Evolutionary conservation across 2,888 invertebrate species (phyloP), one percentile per base, ranked within the genome.

Genomic region (Acrobasis suavella): DNA sequence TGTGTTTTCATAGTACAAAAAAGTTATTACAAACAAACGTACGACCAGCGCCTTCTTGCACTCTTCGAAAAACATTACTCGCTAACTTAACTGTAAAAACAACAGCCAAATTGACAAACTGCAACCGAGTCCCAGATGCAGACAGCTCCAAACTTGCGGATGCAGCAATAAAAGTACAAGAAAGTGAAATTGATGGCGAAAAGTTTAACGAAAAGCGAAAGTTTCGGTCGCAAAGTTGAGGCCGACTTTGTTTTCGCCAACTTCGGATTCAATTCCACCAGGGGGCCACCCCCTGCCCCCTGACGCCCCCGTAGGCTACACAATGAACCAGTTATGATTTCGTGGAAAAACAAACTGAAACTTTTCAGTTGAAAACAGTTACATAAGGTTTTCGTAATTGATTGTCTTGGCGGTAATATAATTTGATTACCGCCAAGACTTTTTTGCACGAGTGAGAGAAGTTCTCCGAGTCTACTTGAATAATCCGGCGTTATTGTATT

Each of bases 191-290:
- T 69, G 73, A 78, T 75, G 84, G 88, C 64, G 89, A 90, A 85
- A 90, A 82, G 88, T 91, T 83, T 71, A 76, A 67, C 71, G 77
- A 79, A 89, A 85, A 91, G 89, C 76, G 88, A 91, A 82, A 91
- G 87, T 84, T 73, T 69, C 72, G 78, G 77, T 82, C 75, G 83
- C 77, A 78, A 86, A 90, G 86, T 91, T 90, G 80, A 72, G 75
- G 70, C 74, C 67, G 83, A 88, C 86, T 87, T 89, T 91, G 91
- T 91, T 91, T 83, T 82, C 84, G 75, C 76, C 77, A 88, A 91
- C 85, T 90, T 89, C 80, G 79, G 78, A 86, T 87, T 85, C 87
- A 85, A 88, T 89, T 86, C 82, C 81, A 78, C 32, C 32, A 68
- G 82, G 83, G 76, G 71, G 76, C 67, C 72, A 69, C 71, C 61